These are phyloP conservation scores for Phrixothrix hirtus DNA, from an alignment of 2,888 invertebrate species.

Conservation along the genomic window DNA sequence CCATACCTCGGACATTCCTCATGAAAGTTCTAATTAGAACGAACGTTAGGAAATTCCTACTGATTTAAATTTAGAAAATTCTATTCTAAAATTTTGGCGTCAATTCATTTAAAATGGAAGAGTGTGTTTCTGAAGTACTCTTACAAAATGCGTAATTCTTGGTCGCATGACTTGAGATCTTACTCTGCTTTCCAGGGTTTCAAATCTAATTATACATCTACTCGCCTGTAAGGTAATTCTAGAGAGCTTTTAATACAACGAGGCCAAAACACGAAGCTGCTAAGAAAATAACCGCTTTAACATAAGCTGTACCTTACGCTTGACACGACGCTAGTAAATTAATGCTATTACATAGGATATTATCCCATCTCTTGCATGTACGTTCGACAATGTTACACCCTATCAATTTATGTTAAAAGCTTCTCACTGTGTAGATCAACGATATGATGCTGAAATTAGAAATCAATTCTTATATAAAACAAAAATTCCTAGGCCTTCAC, in stretches of 20 bases:
- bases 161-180: slow-evolving; percentile 24
- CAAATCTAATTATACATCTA: slow-evolving; percentile 31
- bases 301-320: slow-evolving; percentile 27
- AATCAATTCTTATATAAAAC: too few species aligned
- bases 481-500: neutral
- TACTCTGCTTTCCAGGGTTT: slow-evolving; percentile 23
- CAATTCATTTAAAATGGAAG: slow-evolving; percentile 13
- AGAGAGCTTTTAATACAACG: slow-evolving; percentile 30
- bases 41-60: neutral
- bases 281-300: slow-evolving; percentile 28
- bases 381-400: slow-evolving; percentile 6
- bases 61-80: slow-evolving; percentile 7
- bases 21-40: slow-evolving; percentile 10
- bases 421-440: too few species aligned
- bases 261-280: slow-evolving; percentile 30
- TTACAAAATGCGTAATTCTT: slow-evolving; percentile 26
- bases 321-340: slow-evolving; percentile 23
- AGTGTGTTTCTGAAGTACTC: slow-evolving; percentile 18
- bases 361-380: slow-evolving; percentile 20
- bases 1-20: slow-evolving; percentile 8
- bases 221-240: slow-evolving; percentile 29
- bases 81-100: too few species aligned
- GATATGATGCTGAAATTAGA: too few species aligned
- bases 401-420: too few species aligned
- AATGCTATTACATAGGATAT: slow-evolving; percentile 27